Evolutionary conservation across 2,797 vertebrate genomes (phyloP), one percentile per base, ranked within the genome.

Genomic region (Fundulus diaphanus): DNA sequence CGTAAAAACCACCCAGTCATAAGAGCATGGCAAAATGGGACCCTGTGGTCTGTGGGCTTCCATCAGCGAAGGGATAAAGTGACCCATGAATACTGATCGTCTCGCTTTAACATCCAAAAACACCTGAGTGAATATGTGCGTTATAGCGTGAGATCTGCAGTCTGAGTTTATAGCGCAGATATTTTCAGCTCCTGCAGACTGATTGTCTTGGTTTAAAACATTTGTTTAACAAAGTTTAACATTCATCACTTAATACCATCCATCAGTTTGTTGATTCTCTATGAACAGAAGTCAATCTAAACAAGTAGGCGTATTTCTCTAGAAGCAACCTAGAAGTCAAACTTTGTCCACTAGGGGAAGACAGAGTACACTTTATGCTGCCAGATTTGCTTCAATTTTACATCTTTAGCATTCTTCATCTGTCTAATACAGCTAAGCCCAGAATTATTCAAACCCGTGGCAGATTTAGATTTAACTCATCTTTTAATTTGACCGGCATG

Each of bases 361-460:
- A 93, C 91, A 95, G 54, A 95, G 92, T 94, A 94, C 93, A 91
- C 37, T 4, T 59, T 57, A 95, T 94, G 13, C 35, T 37, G 9
- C 1, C 67, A 67, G 66, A 54, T 24, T 5, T 11, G 66, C 15
- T 49, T 79, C 8, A 1, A 7, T 59, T 72, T 72, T 24, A 33
- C 35, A 31, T 20, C 48, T 42, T 66, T 27, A 16, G 37, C 22
- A 7, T 66, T 27, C 27, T 42, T n/a, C n/a, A 44, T 66, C 13
- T 27, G 2, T 66, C 7, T 56, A 27, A 40, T 20, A 66, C 37
- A 44, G 13, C 7, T 3, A n/a, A 44, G 5, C 12, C 16, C 7
- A 27, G 16, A 42, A 27, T 8, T 66, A 42, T 27, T 16, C 7
- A 44, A 16, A n/a, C 61, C 1, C 37, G 15, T 16, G 13, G 40